Base-by-base conservation (phyloP, 2,113 vertebrate genomes). In the Trematocara zebra region DNA sequence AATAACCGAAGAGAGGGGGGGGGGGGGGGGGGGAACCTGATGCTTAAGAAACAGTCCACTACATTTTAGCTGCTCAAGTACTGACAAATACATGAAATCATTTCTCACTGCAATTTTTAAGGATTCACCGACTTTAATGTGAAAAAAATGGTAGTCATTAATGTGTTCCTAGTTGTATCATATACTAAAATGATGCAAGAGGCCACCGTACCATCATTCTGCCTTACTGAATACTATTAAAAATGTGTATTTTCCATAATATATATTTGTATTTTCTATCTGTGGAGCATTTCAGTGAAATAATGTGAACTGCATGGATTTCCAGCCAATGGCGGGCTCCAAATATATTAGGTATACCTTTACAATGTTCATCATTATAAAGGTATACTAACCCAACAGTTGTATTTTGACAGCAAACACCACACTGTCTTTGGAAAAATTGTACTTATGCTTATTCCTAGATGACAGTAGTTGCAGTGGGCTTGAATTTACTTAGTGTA, bases 191-290 rank as follows among this genome's bases (percentile, higher is more conserved):
- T 59, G 56, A 59, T 18, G 56, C 28, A 11, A 59, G 3, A 59
- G 56, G 0, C 56, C 56, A 59, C 56, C 3, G 0, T 59, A 8
- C 56, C 0, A 0, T 59, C 2, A 59, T 59, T 18, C 57, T 59
- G 56, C 18, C 56, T 59, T 59, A 59, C 56, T 59, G 56, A 33
- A 2, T 59, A 6, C 28, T 59, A 59, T 18, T 59, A 59, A 59
- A 59, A 59, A 33, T 59, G 15, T 33, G 5, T 33, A 18, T 59
- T 59, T 59, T 33, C 56, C 28, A 2, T 59, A 31, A 59, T 17
- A 10, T 59, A 6, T 59, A 2, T 31, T 2, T 59, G 5, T 59
- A 33, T 59, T 59, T 59, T 59, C 8, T 59, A 59, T 59, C 56
- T 59, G 28, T 59, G 56, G 56, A 59, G 28, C 56, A 59, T 59